Percentiles rank a stretch among this genome's conserved stretches.
Evolutionary conservation across 2,888 invertebrate species (phyloP).

Genomic region (Parapristionchus giblindavisi): DNA sequence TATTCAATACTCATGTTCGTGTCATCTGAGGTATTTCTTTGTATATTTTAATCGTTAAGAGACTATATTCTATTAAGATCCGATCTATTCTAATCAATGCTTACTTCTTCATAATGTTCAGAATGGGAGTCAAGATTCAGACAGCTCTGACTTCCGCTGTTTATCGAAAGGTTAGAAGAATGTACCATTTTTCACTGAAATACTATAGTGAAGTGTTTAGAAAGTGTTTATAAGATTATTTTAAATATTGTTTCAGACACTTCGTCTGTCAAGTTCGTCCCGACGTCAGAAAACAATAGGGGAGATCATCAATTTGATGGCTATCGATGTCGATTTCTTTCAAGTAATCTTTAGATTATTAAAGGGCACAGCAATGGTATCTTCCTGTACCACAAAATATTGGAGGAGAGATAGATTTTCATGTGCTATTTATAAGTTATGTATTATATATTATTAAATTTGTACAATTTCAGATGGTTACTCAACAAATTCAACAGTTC

Average conservation of each 20-base stretch:
- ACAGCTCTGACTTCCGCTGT: slow-evolving; percentile 72
- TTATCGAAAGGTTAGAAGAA: slow-evolving; percentile 71
- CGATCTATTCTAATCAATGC: slow-evolving; percentile 73
- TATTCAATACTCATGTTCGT: slow-evolving; percentile 70
- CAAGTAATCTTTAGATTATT: neutral
- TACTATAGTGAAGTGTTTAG: neutral
- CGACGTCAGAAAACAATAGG: slow-evolving; percentile 72
- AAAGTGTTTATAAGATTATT: neutral
- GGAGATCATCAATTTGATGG: slow-evolving; percentile 75
- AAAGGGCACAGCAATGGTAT: no score
- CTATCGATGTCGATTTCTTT: slow-evolving; percentile 72
- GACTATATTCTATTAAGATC: slow-evolving; percentile 50
- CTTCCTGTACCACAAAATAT: neutral
- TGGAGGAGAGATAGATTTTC: no score
- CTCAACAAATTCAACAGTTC: slow-evolving; percentile 68
- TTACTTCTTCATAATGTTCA: slow-evolving; percentile 72
- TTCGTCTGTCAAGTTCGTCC: slow-evolving; percentile 54
- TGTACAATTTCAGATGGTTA: slow-evolving; percentile 68
- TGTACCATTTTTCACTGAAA: neutral
- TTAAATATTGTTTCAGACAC: neutral
- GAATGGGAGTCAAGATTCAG: slow-evolving; percentile 72
- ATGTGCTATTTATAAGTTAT: no score
- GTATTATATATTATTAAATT: neutral
- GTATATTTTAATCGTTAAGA: neutral
- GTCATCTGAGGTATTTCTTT: slow-evolving; percentile 13